Percentiles rank a stretch among this genome's conserved stretches.
Conservation (phyloP, 2,888 invertebrate genomes). For the Dendrolimus pini region DNA sequence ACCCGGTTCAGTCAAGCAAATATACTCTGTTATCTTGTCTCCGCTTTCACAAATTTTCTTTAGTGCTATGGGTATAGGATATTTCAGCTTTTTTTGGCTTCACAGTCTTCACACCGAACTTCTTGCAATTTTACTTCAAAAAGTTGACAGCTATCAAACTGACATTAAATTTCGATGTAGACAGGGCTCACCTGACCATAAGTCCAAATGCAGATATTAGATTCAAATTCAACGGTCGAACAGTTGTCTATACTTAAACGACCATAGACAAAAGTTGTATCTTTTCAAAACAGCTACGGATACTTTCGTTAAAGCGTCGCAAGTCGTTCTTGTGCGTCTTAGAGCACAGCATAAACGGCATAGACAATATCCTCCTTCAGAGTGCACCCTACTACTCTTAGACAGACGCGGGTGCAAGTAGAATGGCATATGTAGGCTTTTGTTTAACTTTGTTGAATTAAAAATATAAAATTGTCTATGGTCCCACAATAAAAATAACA, state of each 20-base stretch:
- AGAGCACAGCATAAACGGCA: slow-evolving; percentile 57
- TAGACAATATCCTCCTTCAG: slow-evolving; percentile 47
- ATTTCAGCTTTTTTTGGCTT: too few relatives aligned
- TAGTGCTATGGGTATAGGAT: too few relatives aligned
- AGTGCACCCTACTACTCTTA: slow-evolving; percentile 61
- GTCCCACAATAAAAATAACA: not conserved
- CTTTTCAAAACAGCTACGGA: slow-evolving; percentile 55
- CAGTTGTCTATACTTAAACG: slow-evolving; percentile 59
- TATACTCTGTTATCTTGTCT: too few relatives aligned
- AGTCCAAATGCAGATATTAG: not conserved
- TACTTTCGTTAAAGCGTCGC: slow-evolving; percentile 58
- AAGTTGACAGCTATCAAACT: too few relatives aligned
- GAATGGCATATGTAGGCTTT: slow-evolving; percentile 72
- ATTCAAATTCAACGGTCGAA: slow-evolving; percentile 30
- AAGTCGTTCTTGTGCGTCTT: slow-evolving; percentile 46
- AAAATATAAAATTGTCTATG: not conserved
- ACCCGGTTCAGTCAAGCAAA: too few relatives aligned
- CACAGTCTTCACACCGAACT: too few relatives aligned
- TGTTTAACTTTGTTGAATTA: slow-evolving; percentile 11
- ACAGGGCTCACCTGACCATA: too few relatives aligned
- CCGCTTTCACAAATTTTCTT: too few relatives aligned
- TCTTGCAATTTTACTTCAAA: too few relatives aligned
- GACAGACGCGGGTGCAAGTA: slow-evolving; percentile 38
- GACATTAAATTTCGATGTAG: too few relatives aligned
- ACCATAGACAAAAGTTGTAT: slow-evolving; percentile 65